Evolutionary conservation across 2,888 invertebrate genomes (phyloP).

Genomic region (Exephanes ischioxanthus): DNA sequence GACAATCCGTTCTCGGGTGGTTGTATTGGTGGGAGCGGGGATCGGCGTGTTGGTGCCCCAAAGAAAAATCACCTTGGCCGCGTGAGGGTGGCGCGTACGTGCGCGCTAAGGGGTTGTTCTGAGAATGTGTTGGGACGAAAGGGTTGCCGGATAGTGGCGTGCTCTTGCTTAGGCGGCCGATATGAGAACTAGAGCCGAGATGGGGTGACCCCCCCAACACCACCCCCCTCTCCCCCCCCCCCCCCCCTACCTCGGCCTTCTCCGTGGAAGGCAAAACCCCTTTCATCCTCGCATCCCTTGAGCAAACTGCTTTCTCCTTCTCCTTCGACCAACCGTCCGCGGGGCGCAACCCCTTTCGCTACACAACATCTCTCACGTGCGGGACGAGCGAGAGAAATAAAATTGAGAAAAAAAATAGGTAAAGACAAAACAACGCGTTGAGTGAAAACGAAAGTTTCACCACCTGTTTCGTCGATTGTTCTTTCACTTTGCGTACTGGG

Average conservation of each 20-base stretch:
- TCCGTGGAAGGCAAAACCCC: constrained; percentile 66
- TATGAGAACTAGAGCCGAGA: constrained; percentile 80
- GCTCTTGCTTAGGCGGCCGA: constrained; percentile 83
- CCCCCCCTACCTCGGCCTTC: constrained; percentile 60
- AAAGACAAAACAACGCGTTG: constrained; percentile 14
- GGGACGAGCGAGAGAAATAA: constrained; percentile 1
- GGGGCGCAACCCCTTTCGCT: constrained; percentile 55
- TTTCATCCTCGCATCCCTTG: constrained; percentile 64
- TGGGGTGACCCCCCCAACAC: constrained; percentile 67
- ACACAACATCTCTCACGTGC: constrained; percentile 27
- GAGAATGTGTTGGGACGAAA: constrained; percentile 77
- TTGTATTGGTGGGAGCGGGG: constrained; percentile 76
- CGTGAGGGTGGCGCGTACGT: constrained; percentile 72
- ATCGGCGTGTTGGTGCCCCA: constrained; percentile 78
- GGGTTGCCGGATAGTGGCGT: constrained; percentile 85
- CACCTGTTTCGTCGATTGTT: constrained; percentile 20
- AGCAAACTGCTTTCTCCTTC: constrained; percentile 62
- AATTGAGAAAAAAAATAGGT: background rate
- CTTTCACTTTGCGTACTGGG: background rate
- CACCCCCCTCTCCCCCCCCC: constrained; percentile 64
- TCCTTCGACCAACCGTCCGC: constrained; percentile 37
- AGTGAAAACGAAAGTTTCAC: constrained; percentile 50
- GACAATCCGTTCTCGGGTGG: constrained; percentile 65
- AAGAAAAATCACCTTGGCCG: constrained; percentile 82
- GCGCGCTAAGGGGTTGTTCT: constrained; percentile 80